Evolutionary conservation across 2,113 vertebrate species (phyloP), one percentile per base, ranked within the genome.

Genomic region (Trichomycterus rosablanca): DNA sequence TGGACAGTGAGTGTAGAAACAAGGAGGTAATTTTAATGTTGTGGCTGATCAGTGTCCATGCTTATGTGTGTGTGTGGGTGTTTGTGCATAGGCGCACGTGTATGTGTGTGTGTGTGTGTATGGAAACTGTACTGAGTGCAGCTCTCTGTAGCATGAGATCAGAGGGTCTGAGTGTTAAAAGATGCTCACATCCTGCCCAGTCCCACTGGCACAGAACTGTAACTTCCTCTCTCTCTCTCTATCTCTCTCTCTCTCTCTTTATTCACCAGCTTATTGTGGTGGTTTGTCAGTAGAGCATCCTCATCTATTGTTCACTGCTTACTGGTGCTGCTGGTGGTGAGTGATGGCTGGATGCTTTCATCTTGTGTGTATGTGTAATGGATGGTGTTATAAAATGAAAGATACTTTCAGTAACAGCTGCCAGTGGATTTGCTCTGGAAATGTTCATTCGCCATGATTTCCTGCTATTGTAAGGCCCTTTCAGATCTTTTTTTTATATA

Each of bases 121-220:
- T 26, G 15, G 44, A 23, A 46, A n/a, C 16, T 46, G 39, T 83
- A 81, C 81, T 71, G 74, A 84, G 79, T 78, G 68, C 76, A 86
- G 82, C 77, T 74, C 30, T 71, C 57, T 57, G 37, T 66, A 52
- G 37, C 24, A 45, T 11, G 8, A 66, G 63, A 62, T 62, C 69
- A 63, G 40, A 67, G 37, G 26, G 51, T 61, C 51, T 52, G 19
- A 15, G 26, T 48, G 44, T 22, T 81, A 76, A 83, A 76, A 82
- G 74, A 83, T 81, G 74, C 58, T 70, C 72, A 79, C 72, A 75
- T 77, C 78, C 80, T 48, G 37, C 53, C 20, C 42, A 19, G 52
- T 56, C 46, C 49, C 28, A 28, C 7, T 73, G 76, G 70, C 59
- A 45, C 63, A 46, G 68, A 59, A 73, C 62, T 74, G 68, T 78